phyloP scores from a whole-genome alignment of 2,113 vertebrate species.

The Hyperopisus bebe region DNA sequence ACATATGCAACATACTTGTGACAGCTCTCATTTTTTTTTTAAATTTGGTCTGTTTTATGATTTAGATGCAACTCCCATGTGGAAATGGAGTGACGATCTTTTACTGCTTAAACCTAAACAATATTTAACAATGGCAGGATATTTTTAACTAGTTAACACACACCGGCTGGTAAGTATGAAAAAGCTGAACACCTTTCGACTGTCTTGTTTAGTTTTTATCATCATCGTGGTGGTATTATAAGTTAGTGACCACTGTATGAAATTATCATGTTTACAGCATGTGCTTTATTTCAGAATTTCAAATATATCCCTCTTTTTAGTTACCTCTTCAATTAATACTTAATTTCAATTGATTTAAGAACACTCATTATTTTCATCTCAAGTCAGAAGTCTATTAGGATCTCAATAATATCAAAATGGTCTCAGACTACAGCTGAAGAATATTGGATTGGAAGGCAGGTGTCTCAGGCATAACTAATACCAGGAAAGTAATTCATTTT shows the following conservation, averaged over 20 bases:
- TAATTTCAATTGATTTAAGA: not conserved
- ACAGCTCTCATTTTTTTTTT: constrained; percentile 53
- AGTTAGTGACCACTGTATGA: not conserved
- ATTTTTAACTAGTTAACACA: not conserved
- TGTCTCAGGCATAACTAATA: not conserved
- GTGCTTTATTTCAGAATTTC: not conserved
- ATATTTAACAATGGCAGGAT: not conserved
- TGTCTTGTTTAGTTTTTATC: not conserved
- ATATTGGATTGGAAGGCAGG: not conserved
- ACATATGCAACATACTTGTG: constrained; percentile 72
- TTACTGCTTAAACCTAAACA: not conserved
- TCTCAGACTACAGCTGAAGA: not conserved
- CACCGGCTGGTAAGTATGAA: not conserved
- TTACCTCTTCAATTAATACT: not conserved
- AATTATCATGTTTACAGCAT: not conserved
- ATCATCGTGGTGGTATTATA: not conserved
- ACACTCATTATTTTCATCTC: not conserved
- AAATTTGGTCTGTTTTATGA: not conserved
- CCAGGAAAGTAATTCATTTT: not conserved
- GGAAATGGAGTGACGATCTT: not conserved
- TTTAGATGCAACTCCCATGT: not conserved
- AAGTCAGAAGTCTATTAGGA: not conserved
- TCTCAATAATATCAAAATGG: not conserved
- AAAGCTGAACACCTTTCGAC: not conserved
- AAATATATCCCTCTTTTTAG: not conserved